Base-by-base conservation (phyloP, 2,888 invertebrate genomes). In the Ormyrus rosae region DNA sequence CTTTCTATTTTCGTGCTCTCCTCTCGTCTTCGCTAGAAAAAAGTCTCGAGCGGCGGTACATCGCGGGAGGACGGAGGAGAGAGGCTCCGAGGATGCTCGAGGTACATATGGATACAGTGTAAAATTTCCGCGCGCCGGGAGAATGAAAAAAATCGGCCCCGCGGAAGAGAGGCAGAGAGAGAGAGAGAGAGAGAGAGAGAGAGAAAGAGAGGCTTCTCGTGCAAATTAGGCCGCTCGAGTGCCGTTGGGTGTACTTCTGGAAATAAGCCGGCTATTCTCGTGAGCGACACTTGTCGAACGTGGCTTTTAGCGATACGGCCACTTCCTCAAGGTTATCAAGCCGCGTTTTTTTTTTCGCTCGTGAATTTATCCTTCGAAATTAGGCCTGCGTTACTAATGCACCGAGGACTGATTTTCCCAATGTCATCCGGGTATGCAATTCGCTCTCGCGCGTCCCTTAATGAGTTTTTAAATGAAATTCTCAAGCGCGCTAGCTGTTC, bases 401-500 rank as follows among this genome's bases (percentile, higher is more conserved):
- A 4, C 34, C 2, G 34, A 34, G 34, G 34, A 34, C 34, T 4
- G 34, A 34, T 34, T 34, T 34, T 34, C 34, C 34, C 34, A 34
- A 34, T 34, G 34, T 34, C 34, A 34, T n/a, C 34, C 34, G 3
- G 34, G 34, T 0, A 2, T 4, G 34, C 34, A 34, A 4, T 4
- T 13, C 8, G n/a, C n/a, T 1, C 45, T 45, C 46, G 45, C 45
- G 13, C 13, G 55, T 56, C 50, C 50, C 55, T 56, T 83, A 82
- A 85, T 84, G 85, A 85, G 84, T 84, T 85, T 85, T 84, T 83
- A 82, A 85, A 85, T 85, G 81, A 84, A 85, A 85, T 83, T 84
- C 79, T 83, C 80, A 80, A 34, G 10, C 80, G 80, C 3, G 34
- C 34, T n/a, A n/a, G n/a, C n/a, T 4, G 34, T 34, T 34, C 34